phyloP scores from a whole-genome alignment of 2,113 vertebrate genomes.

The Kryptolebias marmoratus region DNA sequence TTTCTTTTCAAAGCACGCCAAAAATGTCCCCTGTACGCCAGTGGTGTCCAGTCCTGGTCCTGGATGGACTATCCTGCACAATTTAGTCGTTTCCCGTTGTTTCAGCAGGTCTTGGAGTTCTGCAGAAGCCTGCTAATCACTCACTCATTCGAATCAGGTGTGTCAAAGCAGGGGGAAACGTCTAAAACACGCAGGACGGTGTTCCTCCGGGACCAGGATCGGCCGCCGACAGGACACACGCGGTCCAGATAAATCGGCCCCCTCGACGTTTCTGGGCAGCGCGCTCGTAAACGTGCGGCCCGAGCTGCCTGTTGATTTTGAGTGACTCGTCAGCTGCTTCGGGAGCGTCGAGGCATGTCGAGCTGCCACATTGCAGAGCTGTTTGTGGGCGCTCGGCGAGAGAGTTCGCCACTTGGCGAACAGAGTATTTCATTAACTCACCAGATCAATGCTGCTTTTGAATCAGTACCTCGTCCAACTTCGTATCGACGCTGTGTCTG shows the following conservation, averaged over 20 bases:
- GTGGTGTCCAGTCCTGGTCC: too few species aligned
- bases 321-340: conserved; percentile 72
- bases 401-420: conserved; percentile 29
- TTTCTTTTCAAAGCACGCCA: conserved; percentile 51
- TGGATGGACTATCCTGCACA: too few species aligned
- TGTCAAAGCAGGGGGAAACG: too few species aligned
- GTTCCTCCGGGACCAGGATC: too few species aligned
- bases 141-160: too few species aligned
- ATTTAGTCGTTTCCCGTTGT: too few species aligned
- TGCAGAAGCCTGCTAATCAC: too few species aligned
- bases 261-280: conserved; percentile 55
- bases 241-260: conserved; percentile 72
- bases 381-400: conserved; percentile 45
- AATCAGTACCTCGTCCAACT: not conserved
- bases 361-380: conserved; percentile 44
- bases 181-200: too few species aligned
- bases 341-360: conserved; percentile 40
- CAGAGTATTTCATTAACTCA: not conserved
- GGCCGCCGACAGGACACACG: conserved; percentile 38
- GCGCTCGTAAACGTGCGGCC: conserved; percentile 59
- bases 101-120: too few species aligned
- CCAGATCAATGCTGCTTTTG: not conserved
- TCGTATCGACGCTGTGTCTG: too few species aligned
- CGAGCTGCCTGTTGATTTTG: conserved; percentile 10
- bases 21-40: conserved; percentile 51